Base-by-base conservation (phyloP, 2,888 invertebrate species). In the Gari tellinella region DNA sequence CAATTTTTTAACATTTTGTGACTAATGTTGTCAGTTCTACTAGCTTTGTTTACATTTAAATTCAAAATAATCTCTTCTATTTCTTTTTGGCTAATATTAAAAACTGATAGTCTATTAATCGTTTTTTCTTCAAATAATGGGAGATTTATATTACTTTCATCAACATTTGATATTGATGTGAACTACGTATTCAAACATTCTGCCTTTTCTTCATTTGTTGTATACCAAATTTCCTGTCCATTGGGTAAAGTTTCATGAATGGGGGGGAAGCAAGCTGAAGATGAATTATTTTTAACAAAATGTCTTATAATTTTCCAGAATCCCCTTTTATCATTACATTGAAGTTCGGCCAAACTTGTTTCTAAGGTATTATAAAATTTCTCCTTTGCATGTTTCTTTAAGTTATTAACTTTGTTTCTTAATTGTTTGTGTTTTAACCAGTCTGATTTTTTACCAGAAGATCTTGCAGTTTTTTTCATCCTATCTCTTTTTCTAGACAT, bases 371-470 rank as follows among this genome's bases (percentile, higher is more conserved):
- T 53, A 17, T 25, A 64, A 41, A 14, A 56, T 3, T 14, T 21
- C 49, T 45, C 19, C 49, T 56, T 26, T 14, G 48, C 40, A 21
- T 15, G 17, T 48, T 56, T 56, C 14, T 57, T 65, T n/a, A 68
- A 7, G 37, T 62, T 56, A 23, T 46, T 55, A 19, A 46, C 53
- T 49, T 21, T n/a, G 43, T 65, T 65, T 41, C 65, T 15, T 14
- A 51, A 12, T n/a, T 25, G 21, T 57, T 65, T 63, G 19, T 43
- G 45, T 45, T 63, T 63, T 10, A n/a, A 21, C 53, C 43, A 63
- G 45, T 63, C 53, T 15, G 5, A 5, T n/a, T 5, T 25, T 45
- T 26, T 25, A 10, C 63, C 63, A n/a, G 52, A 25, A 19, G 15
- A 43, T 21, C 40, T 23, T 21, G 53, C 26, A n/a, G n/a, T 53